phyloP scores from a whole-genome alignment of 1,140 invertebrate genomes.

The Theocolax elegans region DNA sequence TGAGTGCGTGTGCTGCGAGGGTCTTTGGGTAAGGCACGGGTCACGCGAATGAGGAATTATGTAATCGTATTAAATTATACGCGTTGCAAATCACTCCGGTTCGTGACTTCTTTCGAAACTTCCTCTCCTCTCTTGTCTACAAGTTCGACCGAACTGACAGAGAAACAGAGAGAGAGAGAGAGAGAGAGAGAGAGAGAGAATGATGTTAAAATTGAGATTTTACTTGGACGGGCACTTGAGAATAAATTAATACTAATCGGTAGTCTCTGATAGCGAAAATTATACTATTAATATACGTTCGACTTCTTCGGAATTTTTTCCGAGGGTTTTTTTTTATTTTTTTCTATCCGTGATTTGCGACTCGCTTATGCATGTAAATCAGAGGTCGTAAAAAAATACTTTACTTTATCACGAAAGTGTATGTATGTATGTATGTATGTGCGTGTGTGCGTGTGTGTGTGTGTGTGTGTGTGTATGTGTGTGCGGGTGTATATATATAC shows the following conservation, averaged over 20 bases:
- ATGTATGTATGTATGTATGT: no score
- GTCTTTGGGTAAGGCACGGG: neutral
- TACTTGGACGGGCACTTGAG: neutral
- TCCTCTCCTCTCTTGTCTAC: neutral
- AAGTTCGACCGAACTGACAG: neutral
- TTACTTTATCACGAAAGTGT: no score
- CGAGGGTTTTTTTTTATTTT: neutral
- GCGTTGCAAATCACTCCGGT: conserved; percentile 23
- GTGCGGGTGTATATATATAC: no score
- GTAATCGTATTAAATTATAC: conserved; percentile 37
- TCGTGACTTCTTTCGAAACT: conserved; percentile 24
- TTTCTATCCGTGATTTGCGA: neutral
- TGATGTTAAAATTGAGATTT: conserved; percentile 33
- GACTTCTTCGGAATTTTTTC: neutral
- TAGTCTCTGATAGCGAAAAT: conserved; percentile 7
- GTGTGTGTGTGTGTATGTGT: no score
- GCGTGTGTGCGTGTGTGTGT: no score
- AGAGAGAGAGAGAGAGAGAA: no score
- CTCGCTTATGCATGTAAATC: neutral
- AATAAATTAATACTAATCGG: conserved; percentile 28
- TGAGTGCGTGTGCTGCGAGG: no score
- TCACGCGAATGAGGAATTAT: conserved; percentile 31
- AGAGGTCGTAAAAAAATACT: no score
- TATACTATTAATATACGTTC: conserved; percentile 21
- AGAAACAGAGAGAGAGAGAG: neutral